A percentile compares a stretch with the other conserved stretches of the same genome.
Evolutionary conservation across 2,888 invertebrate species (phyloP).

Genomic region (Phalera bucephala): DNA sequence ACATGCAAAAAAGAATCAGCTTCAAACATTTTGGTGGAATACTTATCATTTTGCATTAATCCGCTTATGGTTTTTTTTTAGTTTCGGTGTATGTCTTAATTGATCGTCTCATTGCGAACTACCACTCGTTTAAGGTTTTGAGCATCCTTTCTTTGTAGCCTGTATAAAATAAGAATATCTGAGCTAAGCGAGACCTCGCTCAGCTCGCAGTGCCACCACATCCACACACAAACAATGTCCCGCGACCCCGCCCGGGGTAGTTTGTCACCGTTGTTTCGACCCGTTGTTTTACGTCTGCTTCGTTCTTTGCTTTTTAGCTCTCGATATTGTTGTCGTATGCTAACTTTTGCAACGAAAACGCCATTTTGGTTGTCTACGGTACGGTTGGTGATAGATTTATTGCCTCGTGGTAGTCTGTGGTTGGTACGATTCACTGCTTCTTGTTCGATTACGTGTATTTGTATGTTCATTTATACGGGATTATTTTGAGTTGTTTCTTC

Average conservation of each 20-base stretch:
- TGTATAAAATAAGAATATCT: no score
- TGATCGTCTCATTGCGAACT: no score
- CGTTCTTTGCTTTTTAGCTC: conserved; percentile 40
- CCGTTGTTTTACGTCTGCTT: conserved; percentile 48
- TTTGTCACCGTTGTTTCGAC: conserved; percentile 53
- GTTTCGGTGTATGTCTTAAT: no score
- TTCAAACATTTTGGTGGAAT: no score
- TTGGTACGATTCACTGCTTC: neutral
- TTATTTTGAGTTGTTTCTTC: no score
- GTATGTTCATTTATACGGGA: no score
- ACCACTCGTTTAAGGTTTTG: no score
- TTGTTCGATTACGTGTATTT: no score
- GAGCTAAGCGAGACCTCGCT: neutral
- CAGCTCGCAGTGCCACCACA: conserved; percentile 11
- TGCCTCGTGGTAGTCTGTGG: neutral
- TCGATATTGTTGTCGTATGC: conserved; percentile 37
- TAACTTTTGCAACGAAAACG: conserved; percentile 18
- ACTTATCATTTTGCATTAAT: no score
- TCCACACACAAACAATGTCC: conserved; percentile 47
- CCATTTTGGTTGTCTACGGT: conserved; percentile 13
- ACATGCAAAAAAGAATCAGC: no score
- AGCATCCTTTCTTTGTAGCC: no score
- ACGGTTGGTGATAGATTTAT: neutral
- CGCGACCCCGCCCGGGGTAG: conserved; percentile 35
- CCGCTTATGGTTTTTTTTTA: no score